Conservation (phyloP, 2,888 invertebrate genomes). For the Miltochrista miniata region DNA sequence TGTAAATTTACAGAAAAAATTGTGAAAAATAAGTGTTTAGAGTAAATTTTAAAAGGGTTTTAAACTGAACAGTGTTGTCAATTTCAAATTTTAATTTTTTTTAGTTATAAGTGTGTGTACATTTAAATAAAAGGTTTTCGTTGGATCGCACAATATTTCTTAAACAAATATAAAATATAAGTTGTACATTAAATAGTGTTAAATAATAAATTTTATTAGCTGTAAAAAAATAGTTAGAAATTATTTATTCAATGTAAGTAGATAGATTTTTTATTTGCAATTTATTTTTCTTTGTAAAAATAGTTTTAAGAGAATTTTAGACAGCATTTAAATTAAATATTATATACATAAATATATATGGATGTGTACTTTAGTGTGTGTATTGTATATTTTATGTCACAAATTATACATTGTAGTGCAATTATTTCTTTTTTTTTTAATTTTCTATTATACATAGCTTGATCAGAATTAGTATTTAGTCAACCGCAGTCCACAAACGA, state of each 20-base stretch:
- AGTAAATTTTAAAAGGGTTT: too few relatives aligned
- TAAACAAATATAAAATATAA: slow-evolving; percentile 10
- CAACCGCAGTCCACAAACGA: too few relatives aligned
- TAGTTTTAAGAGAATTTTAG: slow-evolving; percentile 37
- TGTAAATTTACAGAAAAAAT: too few relatives aligned
- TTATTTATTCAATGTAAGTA: slow-evolving; percentile 44
- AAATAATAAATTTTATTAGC: slow-evolving; percentile 29
- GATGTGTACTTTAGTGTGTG: slow-evolving; percentile 40
- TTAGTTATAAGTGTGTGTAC: slow-evolving; percentile 26
- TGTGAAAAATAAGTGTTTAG: too few relatives aligned
- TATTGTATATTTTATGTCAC: slow-evolving; percentile 46
- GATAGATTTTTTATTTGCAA: slow-evolving; percentile 36
- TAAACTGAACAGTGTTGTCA: slow-evolving; percentile 19
- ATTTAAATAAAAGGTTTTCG: slow-evolving; percentile 19
- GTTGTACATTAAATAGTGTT: slow-evolving; percentile 36
- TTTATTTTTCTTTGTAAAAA: slow-evolving; percentile 45
- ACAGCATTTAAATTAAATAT: slow-evolving; percentile 45
- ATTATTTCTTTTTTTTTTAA: slow-evolving; percentile 33
- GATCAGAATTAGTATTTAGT: too few relatives aligned
- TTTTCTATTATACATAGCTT: neutral
- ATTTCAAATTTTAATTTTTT: slow-evolving; percentile 9
- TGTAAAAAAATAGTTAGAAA: slow-evolving; percentile 24
- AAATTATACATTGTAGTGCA: slow-evolving; percentile 63
- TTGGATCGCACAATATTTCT: slow-evolving; percentile 36
- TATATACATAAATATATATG: neutral